Base-by-base conservation (phyloP, 2,113 vertebrate genomes). In the Marmota monax region DNA sequence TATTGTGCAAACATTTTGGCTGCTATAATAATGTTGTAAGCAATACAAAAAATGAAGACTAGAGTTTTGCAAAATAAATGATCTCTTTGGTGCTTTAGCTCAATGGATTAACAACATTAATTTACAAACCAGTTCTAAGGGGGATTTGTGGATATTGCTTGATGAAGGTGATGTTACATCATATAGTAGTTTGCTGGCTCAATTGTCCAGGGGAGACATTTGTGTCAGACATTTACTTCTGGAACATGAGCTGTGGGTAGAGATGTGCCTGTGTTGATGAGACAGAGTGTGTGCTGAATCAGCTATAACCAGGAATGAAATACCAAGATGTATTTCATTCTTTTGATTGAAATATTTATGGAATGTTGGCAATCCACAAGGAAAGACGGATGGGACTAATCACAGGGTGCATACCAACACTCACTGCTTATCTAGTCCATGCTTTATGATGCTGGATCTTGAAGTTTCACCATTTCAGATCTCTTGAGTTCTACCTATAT, bases 1-100 rank as follows among this genome's bases (percentile, higher is more conserved):
- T 69, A 88, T 95, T 94, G 78, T 63, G 78, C 78, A 96, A 92
- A 95, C 34, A 88, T 73, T 90, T 90, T 94, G 79, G 69, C 87
- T 91, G 45, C 74, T 88, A 82, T 95, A 91, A 70, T 65, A 84
- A 86, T 69, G 63, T 58, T 77, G 4, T 65, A 94, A 82, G 67
- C 39, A 63, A 87, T 90, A 34, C 73, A 78, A 92, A 89, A 95
- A 90, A 48, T 92, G 79, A 95, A 83, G 67, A 91, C 58, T 56
- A 27, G 27, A 29, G 14, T 76, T 88, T 93, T 63, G 17, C 25
- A 79, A 97, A 96, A 74, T 70, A 80, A 96, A n/a, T 72, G 16
- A 65, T 72, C 11, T 17, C 86, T 93, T 80, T 95, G 84, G 72
- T 87, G 48, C 11, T 76, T 65, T n/a, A 84, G 39, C 9, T 37